A percentile compares a stretch with the other conserved stretches of the same genome.
Evolutionary conservation across 2,797 vertebrate species (phyloP).

Genomic region (Sebastes hopkinsi): DNA sequence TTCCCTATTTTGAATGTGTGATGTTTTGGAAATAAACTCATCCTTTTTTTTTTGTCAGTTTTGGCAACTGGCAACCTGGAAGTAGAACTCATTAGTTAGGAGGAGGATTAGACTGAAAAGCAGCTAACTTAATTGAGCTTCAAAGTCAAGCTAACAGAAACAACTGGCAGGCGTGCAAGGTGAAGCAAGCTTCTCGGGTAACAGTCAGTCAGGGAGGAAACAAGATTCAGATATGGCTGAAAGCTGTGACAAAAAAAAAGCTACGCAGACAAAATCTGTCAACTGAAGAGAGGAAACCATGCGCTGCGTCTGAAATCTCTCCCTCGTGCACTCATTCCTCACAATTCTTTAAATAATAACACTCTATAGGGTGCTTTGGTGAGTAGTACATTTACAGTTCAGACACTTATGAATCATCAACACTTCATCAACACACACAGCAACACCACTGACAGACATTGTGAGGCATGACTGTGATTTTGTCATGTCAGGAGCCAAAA

Average conservation of each 20-base stretch:
- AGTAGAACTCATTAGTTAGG: neutral
- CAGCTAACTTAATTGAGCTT: neutral
- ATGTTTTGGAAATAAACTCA: neutral
- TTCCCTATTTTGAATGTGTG: neutral
- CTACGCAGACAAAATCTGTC: neutral
- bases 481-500: neutral
- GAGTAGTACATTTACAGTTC: neutral
- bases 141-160: conserved; percentile 1
- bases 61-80: neutral
- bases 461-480: neutral
- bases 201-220: neutral
- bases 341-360: neutral
- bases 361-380: neutral
- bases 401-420: neutral
- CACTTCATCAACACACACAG: neutral
- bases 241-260: neutral
- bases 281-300: neutral
- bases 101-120: neutral
- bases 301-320: neutral
- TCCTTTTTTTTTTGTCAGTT: neutral
- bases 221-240: neutral
- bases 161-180: neutral
- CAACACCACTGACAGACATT: neutral
- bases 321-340: neutral
- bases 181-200: conserved; percentile 4